Conservation (phyloP, 2,888 invertebrate species). For the Cristatella mucedo region DNA sequence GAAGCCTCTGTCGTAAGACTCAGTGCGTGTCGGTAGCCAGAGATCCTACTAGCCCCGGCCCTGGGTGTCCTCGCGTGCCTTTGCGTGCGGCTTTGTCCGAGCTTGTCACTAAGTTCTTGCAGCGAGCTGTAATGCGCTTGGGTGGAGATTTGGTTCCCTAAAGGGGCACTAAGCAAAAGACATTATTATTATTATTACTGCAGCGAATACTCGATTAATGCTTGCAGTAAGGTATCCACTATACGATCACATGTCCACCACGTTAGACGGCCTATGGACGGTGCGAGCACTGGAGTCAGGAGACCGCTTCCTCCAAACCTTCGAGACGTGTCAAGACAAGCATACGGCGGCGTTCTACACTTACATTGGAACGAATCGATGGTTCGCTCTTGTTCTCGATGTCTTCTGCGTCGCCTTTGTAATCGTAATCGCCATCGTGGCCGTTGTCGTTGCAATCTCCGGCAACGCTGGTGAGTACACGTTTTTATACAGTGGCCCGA, state of each 20-base stretch:
- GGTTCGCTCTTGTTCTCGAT: slow-evolving; percentile 21
- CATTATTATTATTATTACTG: too few species aligned
- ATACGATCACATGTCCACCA: slow-evolving; percentile 20
- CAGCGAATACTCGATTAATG: too few species aligned
- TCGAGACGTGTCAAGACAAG: slow-evolving; percentile 37
- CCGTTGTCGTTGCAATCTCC: slow-evolving; percentile 9
- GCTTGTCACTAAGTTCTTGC: too few species aligned
- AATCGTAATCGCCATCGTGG: slow-evolving; percentile 11
- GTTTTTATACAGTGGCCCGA: too few species aligned
- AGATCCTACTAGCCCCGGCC: too few species aligned
- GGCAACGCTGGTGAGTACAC: slow-evolving; percentile 5
- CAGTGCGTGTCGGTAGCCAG: too few species aligned
- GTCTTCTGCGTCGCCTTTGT: slow-evolving; percentile 17
- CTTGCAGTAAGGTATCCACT: slow-evolving; percentile 18
- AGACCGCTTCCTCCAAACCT: slow-evolving; percentile 18
- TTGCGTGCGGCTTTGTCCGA: too few species aligned
- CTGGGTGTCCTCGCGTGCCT: too few species aligned
- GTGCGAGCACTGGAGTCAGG: slow-evolving; percentile 17
- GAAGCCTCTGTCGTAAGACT: too few species aligned
- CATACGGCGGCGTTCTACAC: slow-evolving; percentile 21
- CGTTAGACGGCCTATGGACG: slow-evolving; percentile 19
- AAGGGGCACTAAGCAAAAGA: too few species aligned
- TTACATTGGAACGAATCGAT: slow-evolving; percentile 18
- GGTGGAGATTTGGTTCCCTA: too few species aligned
- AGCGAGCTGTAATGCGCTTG: too few species aligned